Evolutionary conservation across 2,888 invertebrate species (phyloP).

Genomic region (Melinaea menophilus): DNA sequence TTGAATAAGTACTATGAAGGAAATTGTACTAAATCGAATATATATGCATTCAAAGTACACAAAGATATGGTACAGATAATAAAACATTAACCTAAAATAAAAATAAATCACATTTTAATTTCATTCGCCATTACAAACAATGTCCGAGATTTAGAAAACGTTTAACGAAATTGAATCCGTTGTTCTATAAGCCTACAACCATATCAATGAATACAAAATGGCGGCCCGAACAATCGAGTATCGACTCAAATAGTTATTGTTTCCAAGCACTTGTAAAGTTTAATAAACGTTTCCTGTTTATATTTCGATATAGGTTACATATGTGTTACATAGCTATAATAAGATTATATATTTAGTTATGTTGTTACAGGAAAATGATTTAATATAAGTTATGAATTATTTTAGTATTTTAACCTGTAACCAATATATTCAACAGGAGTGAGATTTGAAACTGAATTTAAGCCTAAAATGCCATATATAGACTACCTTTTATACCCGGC

Average conservation of each 20-base stretch:
- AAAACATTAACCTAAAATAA: not conserved
- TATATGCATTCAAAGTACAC: too few species aligned
- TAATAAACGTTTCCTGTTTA: slow-evolving; percentile 41
- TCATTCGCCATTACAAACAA: not conserved
- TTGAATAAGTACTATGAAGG: too few species aligned
- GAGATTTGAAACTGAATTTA: too few species aligned
- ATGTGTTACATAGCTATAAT: slow-evolving; percentile 17
- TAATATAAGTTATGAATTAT: not conserved
- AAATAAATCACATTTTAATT: not conserved
- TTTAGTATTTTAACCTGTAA: not conserved
- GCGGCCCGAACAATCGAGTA: slow-evolving; percentile 41
- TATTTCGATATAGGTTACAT: slow-evolving; percentile 24
- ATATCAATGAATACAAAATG: slow-evolving; percentile 42
- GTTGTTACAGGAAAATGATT: not conserved
- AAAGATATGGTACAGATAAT: too few species aligned
- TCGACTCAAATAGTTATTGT: slow-evolving; percentile 42
- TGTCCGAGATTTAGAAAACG: too few species aligned
- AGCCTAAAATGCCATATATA: too few species aligned
- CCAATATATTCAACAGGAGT: too few species aligned
- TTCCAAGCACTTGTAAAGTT: slow-evolving; percentile 37
- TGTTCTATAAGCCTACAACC: slow-evolving; percentile 29
- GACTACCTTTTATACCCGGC: too few species aligned
- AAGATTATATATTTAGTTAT: slow-evolving; percentile 16
- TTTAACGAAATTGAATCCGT: slow-evolving; percentile 23
- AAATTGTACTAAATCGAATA: too few species aligned